These are phyloP conservation scores for Pontoporia blainvillei DNA, from an alignment of 2,113 vertebrate species.

Conservation along the genomic window DNA sequence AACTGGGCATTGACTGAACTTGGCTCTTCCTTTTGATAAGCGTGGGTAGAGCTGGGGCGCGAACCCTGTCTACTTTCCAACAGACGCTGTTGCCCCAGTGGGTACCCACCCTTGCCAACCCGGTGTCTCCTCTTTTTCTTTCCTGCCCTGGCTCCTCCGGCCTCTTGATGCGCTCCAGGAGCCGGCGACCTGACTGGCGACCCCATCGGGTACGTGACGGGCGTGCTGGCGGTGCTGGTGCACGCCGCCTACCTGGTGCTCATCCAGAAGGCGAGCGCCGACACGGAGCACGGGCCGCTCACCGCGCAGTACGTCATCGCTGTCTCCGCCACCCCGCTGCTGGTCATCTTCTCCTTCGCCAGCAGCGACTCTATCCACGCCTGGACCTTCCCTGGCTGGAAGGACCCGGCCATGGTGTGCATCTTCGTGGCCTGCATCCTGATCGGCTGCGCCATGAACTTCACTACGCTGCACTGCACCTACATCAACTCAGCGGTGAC, in stretches of 20 bases:
- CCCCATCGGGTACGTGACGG: slow-evolving; percentile 93
- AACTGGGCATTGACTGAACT: background rate
- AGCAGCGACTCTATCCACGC: slow-evolving; percentile 92
- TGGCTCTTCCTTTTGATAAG: background rate
- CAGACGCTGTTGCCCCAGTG: background rate
- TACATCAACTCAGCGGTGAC: slow-evolving; percentile 99
- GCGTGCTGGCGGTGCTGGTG: slow-evolving; percentile 93
- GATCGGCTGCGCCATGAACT: slow-evolving; percentile 99
- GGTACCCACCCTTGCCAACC: background rate
- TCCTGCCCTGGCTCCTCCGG: background rate
- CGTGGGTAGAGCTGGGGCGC: background rate
- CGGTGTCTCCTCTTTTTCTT: slow-evolving; percentile 40
- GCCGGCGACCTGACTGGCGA: slow-evolving; percentile 96
- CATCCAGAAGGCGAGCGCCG: slow-evolving; percentile 94
- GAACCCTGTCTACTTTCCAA: background rate
- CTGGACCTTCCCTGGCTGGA: slow-evolving; percentile 95
- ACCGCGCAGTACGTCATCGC: slow-evolving; percentile 97
- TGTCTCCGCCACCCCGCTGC: slow-evolving; percentile 91
- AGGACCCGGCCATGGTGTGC: slow-evolving; percentile 87
- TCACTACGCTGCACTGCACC: slow-evolving; percentile 98
- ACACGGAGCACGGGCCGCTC: slow-evolving; percentile 92
- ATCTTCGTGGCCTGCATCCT: slow-evolving; percentile 90
- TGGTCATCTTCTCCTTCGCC: slow-evolving; percentile 90
- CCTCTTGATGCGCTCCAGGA: slow-evolving; percentile 79
- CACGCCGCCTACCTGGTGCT: slow-evolving; percentile 96